Evolutionary conservation across 1,140 invertebrate genomes (phyloP), one percentile per base, ranked within the genome.

Genomic region (Drosophila subobscura): DNA sequence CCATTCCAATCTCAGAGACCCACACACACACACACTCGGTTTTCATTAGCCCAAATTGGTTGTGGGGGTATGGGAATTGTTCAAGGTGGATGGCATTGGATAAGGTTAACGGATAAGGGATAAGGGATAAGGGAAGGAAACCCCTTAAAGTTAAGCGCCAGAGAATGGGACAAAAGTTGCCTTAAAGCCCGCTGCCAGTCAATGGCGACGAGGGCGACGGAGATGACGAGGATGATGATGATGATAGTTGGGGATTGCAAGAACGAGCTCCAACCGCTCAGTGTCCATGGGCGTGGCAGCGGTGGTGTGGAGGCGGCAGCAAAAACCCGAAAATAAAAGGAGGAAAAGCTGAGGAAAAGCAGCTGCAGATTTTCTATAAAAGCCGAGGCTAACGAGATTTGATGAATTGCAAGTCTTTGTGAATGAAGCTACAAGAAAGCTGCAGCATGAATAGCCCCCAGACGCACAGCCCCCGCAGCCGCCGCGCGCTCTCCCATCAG

Each of bases 331-430:
- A 74, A 67, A 73, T 59, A 63, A 77, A 77, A 77, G 45, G 7
- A 41, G 8, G 14, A n/a, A 63, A 57, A 72, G 54, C 52, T 37
- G 33, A 63, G 77, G 58, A 77, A 84, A 83, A 79, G 57, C 76
- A 80, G 61, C 66, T 85, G 66, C 80, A 85, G 76, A 85, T 85
- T 76, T 76, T 84, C 80, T 85, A 76, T 85, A 80, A 84, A 84
- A 84, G 80, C 79, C 80, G 80, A 79, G 67, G 63, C 79, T 84
- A 84, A 84, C 79, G 79, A 84, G 79, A 84, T 84, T 84, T 84
- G 79, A 84, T 84, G 79, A 84, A 84, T 84, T 84, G 79, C 79
- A 72, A 85, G 76, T 84, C 79, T 85, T 85, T 84, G 80, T 84
- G 80, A 72, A 79, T 85, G 77, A 75, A 74, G 72, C 72, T 67